These are phyloP conservation scores for Oreocharis arfaki DNA, from an alignment of 2,113 vertebrate species.

Conservation along the genomic window DNA sequence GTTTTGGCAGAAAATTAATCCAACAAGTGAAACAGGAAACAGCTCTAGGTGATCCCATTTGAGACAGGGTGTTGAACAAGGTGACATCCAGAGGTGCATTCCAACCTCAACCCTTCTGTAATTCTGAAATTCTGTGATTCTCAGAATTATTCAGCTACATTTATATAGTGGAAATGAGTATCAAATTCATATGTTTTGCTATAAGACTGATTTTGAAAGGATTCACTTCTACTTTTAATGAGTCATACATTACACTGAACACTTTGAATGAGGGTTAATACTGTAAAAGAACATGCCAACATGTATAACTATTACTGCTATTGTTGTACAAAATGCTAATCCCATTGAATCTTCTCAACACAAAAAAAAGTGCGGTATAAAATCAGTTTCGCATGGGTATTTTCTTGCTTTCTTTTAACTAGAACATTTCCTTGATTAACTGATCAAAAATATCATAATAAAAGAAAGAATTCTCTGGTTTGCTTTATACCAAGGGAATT, in stretches of 20 bases:
- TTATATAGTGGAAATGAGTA: not conserved
- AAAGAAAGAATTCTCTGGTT: not conserved
- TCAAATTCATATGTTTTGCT: not conserved
- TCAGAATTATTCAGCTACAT: not conserved
- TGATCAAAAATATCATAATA: not conserved
- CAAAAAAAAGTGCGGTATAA: not conserved
- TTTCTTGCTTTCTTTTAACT: not conserved
- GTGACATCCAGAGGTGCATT: not conserved
- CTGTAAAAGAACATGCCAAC: not conserved
- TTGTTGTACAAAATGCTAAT: not conserved
- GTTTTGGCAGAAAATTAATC: not conserved
- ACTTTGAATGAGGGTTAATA: not conserved
- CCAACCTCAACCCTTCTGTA: not conserved
- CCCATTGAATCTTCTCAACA: not conserved
- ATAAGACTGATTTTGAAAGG: not conserved
- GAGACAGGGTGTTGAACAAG: fast-evolving
- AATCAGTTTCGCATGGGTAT: not conserved
- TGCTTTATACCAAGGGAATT: constrained; percentile 7
- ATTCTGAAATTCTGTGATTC: not conserved
- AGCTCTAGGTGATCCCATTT: not conserved
- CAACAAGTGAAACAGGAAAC: not conserved
- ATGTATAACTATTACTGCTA: not conserved
- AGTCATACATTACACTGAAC: not conserved
- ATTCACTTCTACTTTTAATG: not conserved
- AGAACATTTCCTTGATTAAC: not conserved